Conservation (phyloP, 2,888 invertebrate genomes). For the Hirtodrosophila duncani region DNA sequence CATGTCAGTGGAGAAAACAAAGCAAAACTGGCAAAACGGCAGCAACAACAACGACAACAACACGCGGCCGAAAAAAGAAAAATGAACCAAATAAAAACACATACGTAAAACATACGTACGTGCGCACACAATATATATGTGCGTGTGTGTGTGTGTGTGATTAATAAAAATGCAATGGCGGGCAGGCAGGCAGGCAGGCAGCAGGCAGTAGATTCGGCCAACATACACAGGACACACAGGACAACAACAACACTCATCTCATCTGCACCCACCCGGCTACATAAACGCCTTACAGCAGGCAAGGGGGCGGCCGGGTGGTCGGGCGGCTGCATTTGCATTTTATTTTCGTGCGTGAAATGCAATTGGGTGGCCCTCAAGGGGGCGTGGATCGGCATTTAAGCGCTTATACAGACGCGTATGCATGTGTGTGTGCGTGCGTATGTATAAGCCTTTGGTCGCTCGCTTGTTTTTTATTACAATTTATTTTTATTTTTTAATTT, state of each 20-base stretch:
- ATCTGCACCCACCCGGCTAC: neutral
- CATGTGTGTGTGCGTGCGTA: neutral
- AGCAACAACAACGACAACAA: conserved; percentile 9
- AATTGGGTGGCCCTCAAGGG: conserved; percentile 33
- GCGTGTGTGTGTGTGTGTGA: conserved; percentile 28
- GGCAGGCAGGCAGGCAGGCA: conserved; percentile 19
- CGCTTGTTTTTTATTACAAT: neutral
- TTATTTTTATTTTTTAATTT: neutral
- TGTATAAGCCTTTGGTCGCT: neutral
- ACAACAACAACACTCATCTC: neutral
- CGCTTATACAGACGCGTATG: too few relatives aligned
- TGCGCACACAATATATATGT: conserved; percentile 3
- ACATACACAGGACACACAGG: neutral
- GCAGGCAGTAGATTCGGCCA: conserved; percentile 43
- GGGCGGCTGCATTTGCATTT: conserved; percentile 63
- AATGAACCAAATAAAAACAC: conserved; percentile 40
- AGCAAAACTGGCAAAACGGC: conserved; percentile 61
- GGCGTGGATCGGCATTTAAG: neutral
- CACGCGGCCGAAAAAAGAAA: conserved; percentile 18
- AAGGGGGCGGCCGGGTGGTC: too few relatives aligned
- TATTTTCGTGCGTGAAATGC: conserved; percentile 67
- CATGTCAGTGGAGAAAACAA: conserved; percentile 72
- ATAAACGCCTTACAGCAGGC: neutral
- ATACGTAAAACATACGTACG: conserved; percentile 3
- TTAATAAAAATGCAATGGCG: conserved; percentile 72